Base-by-base conservation (phyloP, 2,113 vertebrate species). In the Pomatorhinus ruficollis region DNA sequence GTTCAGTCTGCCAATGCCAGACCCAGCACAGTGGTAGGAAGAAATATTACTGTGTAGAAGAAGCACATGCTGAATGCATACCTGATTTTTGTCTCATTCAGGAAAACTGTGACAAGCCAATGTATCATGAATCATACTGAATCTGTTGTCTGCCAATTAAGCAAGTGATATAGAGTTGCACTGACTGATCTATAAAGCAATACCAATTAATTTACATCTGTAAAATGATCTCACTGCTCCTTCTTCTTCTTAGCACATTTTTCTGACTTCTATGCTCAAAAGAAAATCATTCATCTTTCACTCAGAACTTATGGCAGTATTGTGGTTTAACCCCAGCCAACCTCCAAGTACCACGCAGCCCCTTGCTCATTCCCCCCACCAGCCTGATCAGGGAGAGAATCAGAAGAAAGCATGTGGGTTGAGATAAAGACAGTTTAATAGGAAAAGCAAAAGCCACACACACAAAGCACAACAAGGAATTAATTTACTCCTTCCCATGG, bases 381-480 rank as follows among this genome's bases (percentile, higher is more conserved):
- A 52, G 9, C 0, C 0, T 49, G 45, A 44, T 6, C 2, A 4
- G 14, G 31, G 37, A 52, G 44, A 27, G 13, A 52, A 44, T 33
- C 12, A 42, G 53, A 24, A 50, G 61, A 68, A 86, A 52, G 17
- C 16, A 9, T 9, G 11, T 25, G 44, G 21, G 17, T 35, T 35
- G 53, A 44, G 13, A 37, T 18, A 50, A 66, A 68, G 16, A 66
- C 16, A 50, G 9, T 50, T 59, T 37, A 44, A 31, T 8, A 50
- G 72, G 37, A 22, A 59, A 76, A 60, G 6, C 37, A 77, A 68
- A 44, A 77, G 33, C 14, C 21, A 44, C 4, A 25, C 13, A 31
- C 7, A 22, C 5, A 76, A 50, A 59, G 13, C 5, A 50, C 37
- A 76, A 17, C 25, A 42, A 44, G 25, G 37, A 50, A 76, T 66